Percentiles rank a stretch among this genome's conserved stretches.
Conservation (phyloP, 2,113 vertebrate genomes). For the Porphyrio hochstetteri region DNA sequence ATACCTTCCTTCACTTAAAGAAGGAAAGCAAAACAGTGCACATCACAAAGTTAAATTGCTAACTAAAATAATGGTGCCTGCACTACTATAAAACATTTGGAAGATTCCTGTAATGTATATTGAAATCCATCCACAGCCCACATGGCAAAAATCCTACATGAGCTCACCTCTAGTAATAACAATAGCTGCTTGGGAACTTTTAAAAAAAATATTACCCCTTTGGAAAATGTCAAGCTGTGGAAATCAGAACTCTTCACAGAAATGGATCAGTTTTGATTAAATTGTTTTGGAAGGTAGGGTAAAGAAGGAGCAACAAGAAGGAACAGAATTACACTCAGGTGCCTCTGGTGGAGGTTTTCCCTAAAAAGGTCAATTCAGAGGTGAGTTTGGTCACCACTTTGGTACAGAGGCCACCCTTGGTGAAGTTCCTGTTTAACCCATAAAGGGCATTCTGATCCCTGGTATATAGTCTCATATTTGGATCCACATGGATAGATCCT, state of each 20-base stretch:
- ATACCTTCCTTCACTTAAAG: neutral
- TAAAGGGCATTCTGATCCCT: neutral
- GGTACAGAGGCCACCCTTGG: neutral
- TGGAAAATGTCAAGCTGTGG: conserved; percentile 12
- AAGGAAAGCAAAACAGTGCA: neutral
- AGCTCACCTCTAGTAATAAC: conserved; percentile 56
- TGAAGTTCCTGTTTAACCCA: neutral
- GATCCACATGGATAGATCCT: neutral
- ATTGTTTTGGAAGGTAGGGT: neutral
- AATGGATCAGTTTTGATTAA: neutral
- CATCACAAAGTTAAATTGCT: neutral
- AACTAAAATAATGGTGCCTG: neutral
- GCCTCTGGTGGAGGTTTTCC: neutral
- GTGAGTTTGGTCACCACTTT: neutral
- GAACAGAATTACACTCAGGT: neutral
- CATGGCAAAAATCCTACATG: conserved; percentile 52
- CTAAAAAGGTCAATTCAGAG: neutral
- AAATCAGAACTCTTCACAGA: conserved; percentile 4
- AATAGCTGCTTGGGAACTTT: conserved; percentile 22
- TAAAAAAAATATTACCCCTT: conserved; percentile 36
- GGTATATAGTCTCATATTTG: neutral
- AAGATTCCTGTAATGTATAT: conserved; percentile 1
- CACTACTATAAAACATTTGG: conserved; percentile 21
- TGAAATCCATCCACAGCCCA: conserved; percentile 13
- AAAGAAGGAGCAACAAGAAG: neutral